Evolutionary conservation across 1,140 invertebrate genomes (phyloP), one percentile per base, ranked within the genome.

Genomic region (Drosophila mojavensis): DNA sequence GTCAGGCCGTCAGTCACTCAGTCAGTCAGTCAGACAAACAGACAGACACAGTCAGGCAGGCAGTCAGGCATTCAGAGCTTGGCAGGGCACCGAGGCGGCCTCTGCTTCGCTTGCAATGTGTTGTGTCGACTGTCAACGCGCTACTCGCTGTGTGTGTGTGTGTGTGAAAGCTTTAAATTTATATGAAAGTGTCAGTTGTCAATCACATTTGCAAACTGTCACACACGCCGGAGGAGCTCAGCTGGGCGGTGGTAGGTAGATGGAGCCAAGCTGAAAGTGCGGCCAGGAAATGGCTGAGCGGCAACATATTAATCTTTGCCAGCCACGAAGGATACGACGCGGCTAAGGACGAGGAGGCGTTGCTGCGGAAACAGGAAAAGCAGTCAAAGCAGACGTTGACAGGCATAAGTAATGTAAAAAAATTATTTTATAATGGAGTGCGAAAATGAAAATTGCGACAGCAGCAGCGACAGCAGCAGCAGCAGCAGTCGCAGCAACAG

Each of bases 381-480:
- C 68, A 76, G 68, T 71, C 73, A 89, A 84, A 88, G 70, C 80
- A 82, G 66, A 84, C 80, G 84, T 75, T 84, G 84, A 89, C 85
- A 89, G 84, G 70, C 84, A 89, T 89, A 89, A 89, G 84, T 89
- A 89, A 89, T 89, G 84, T 68, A 89, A 79, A 89, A 88, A 89
- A 89, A 89, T 89, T 89, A 89, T 85, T 89, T 89, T 89, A 84
- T 89, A 89, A 89, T 89, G 84, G 84, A 89, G 84, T 90, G 84
- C 78, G 84, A 89, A 89, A 88, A 89, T 89, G 80, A 88, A 88
- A 89, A 88, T 88, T 89, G 83, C 79, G 78, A 65, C 67, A 67
- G 55, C 70, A 75, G n/a, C n/a, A 45, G 11, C 13, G 11, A 3
- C 41, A 43, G 41, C 17, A 17, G 17, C 17, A 17, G 17, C 17